These are phyloP conservation scores for Onchidella celtica DNA, from an alignment of 2,888 invertebrate genomes.

Conservation along the genomic window DNA sequence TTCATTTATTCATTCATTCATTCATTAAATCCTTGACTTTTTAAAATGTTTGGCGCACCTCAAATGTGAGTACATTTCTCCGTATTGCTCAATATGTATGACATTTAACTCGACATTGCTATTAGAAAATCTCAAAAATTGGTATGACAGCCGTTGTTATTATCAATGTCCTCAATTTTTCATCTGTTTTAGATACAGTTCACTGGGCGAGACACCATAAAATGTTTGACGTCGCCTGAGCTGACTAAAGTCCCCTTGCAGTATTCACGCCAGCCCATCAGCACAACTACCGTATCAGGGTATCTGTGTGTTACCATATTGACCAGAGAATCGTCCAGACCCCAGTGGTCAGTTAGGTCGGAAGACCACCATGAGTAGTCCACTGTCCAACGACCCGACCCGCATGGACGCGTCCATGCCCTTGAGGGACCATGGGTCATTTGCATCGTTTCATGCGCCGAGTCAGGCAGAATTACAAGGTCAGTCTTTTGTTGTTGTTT, in stretches of 20 bases:
- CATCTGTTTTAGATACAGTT: slow-evolving; percentile 9
- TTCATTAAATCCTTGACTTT: no score
- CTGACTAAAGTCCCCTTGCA: background rate
- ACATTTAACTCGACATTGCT: background rate
- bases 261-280: no score
- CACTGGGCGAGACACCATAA: slow-evolving; percentile 18
- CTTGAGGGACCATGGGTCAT: slow-evolving; percentile 70
- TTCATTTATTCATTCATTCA: no score
- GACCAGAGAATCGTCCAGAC: no score
- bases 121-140: no score
- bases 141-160: no score
- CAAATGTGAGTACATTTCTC: no score
- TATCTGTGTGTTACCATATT: no score
- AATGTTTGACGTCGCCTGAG: slow-evolving; percentile 38
- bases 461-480: slow-evolving; percentile 74
- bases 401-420: slow-evolving; percentile 59
- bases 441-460: slow-evolving; percentile 60
- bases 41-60: no score
- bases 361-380: slow-evolving; percentile 13
- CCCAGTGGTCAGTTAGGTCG: no score
- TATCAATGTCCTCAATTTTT: no score
- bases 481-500: slow-evolving; percentile 45
- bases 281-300: background rate
- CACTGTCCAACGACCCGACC: slow-evolving; percentile 28
- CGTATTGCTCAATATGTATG: no score